Percentiles rank a stretch among this genome's conserved stretches.
phyloP scores from a whole-genome alignment of 2,888 invertebrate species.

The Trissonchulus sp. region DNA sequence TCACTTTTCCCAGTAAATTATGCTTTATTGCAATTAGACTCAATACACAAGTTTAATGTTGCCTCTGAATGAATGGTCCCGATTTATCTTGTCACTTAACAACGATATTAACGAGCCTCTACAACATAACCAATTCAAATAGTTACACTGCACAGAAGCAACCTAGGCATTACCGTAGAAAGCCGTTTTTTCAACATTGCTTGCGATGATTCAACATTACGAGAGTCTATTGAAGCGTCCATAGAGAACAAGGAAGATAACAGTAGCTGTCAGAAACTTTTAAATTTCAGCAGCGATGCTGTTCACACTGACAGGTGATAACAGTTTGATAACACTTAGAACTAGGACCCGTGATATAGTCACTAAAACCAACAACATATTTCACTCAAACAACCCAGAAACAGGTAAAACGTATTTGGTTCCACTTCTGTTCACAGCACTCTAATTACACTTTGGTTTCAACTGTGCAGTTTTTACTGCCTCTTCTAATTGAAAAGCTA shows the following conservation, averaged over 20 bases:
- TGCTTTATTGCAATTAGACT: neutral
- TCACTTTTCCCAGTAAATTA: neutral
- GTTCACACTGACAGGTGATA: neutral
- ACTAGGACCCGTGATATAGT: neutral
- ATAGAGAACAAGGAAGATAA: too few relatives aligned
- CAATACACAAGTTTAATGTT: neutral
- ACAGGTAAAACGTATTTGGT: constrained; percentile 12
- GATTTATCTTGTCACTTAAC: too few relatives aligned
- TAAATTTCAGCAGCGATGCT: too few relatives aligned
- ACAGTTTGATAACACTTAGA: neutral
- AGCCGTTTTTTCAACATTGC: too few relatives aligned
- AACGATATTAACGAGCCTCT: too few relatives aligned
- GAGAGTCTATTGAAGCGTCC: too few relatives aligned
- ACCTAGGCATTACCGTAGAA: too few relatives aligned
- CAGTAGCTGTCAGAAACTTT: too few relatives aligned
- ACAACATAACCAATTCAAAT: too few relatives aligned
- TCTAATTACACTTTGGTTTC: neutral
- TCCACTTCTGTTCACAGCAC: neutral
- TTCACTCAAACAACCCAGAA: constrained; percentile 1
- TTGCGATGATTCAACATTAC: too few relatives aligned
- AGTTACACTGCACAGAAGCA: too few relatives aligned
- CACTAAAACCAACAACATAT: neutral
- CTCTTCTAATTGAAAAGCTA: neutral
- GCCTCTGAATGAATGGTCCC: neutral
- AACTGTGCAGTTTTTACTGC: neutral